Base-by-base conservation (phyloP, 2,797 vertebrate species). In the Otolemur crassicaudatus region DNA sequence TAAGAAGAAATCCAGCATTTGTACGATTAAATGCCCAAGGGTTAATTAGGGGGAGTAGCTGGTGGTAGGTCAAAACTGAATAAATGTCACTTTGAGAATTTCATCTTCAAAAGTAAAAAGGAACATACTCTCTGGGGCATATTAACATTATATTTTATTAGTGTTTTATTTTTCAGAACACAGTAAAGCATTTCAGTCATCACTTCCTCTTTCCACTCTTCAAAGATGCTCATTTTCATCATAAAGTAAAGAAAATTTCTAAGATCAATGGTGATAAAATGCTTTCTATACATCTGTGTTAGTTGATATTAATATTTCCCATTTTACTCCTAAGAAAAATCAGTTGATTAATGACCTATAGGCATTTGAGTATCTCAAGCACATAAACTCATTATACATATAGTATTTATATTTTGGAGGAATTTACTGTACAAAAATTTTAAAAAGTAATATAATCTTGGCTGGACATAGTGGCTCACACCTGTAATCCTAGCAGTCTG, bases 1-100 rank as follows among this genome's bases (percentile, higher is more conserved):
- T 61, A 10, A 31, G n/a, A 12, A 37, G 31, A 31, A 7, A 12
- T 1, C 3, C 67, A 31, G 31, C 0, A 0, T 53, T n/a, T 16
- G 17, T 6, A 29, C 63, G 9, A 31, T 27, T 8, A 37, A 10
- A 46, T 13, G 3, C 19, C 8, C 34, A 23, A 5, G 19, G 61
- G 29, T 69, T 37, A n/a, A 20, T 4, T 14, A n/a, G 27, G 23
- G 34, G 49, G 43, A 19, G 37, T 58, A 19, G 20, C 5, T 40
- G 13, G n/a, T 34, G 34, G 70, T 2, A 13, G 37, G 20, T 14
- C 31, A 40, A 16, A 46, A 37, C 3, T 6, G 17, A 16, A 73
- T 1, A 23, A 22, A 79, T 29, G 25, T 67, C n/a, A 79, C 56
- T 67, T 67, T 25, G 25, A 89, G 61, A 8, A 7, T 40, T 29